Evolutionary conservation across 2,797 vertebrate genomes (phyloP), one percentile per base, ranked within the genome.

Genomic region (Chloroceryle inda): DNA sequence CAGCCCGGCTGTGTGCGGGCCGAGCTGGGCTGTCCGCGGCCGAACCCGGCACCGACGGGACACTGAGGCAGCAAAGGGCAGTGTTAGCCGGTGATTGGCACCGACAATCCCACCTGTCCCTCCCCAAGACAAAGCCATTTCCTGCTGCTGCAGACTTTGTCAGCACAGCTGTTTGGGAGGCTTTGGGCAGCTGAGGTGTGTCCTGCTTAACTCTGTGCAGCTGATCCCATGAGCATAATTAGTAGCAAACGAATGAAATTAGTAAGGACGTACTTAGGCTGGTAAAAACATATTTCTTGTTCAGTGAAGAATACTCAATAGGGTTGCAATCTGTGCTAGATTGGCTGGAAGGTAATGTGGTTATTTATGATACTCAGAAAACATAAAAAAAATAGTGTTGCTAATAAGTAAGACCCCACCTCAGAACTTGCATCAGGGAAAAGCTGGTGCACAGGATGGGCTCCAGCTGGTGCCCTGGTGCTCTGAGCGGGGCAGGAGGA

Each of bases 21-120:
- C 17, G 16, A 9, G 6, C 27, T 17, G 17, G 52, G 52, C 27
- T 19, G 29, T 19, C 10, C 17, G 29, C 6, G 29, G 6, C 10
- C 29, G 27, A 53, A 29, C 52, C 52, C 29, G 52, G 52, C 29
- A 29, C 17, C 16, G 29, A 19, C 18, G 50, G 50, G 27, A 18
- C 50, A 52, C 27, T 10, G 53, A 37, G 35, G 27, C 33, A 24
- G 69, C 23, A 16, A 50, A 14, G 20, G 58, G 35, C 58, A 9
- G 50, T 22, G 5, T 5, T 8, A 4, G 10, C 6, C 5, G 9
- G 9, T 6, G 59, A 6, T 18, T 9, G 12, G 15, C 13, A 10
- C 27, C 10, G 1, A 3, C 37, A 6, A 61, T 9, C 11, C 20
- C 13, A 1, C 4, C 20, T 0, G 33, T 7, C 11, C 38, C 4